Evolutionary conservation across 2,797 vertebrate species (phyloP), one percentile per base, ranked within the genome.

Genomic region (Salarias fasciatus): DNA sequence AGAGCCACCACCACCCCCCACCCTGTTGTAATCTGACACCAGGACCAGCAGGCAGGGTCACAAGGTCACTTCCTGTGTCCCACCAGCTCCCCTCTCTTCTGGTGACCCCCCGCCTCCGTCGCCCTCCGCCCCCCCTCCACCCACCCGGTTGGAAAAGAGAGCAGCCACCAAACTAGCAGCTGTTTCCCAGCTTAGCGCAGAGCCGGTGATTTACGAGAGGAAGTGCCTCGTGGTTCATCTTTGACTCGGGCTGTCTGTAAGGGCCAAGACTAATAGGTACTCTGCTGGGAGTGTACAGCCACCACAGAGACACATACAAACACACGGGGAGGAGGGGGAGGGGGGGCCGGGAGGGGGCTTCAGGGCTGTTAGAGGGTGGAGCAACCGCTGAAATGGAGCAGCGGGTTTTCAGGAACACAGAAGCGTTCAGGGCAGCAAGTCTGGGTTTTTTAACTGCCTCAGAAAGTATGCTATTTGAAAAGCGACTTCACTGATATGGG

Each of bases 151-250:
- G 70, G 79, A 78, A 80, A 74, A 60, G 76, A 66, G 89, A 93
- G 93, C 86, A 91, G 64, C 77, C 71, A 80, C 87, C 78, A 87
- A 94, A 88, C 93, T 92, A 86, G 93, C 94, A 96, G 95, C 96
- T 98, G 95, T 93, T 96, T 96, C 95, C 93, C 95, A 94, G 83
- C 93, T 96, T 95, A 95, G 95, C 94, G 93, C 93, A 88, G 94
- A 91, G 93, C 93, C 80, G 63, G 85, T 96, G 95, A 97, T 98
- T 97, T 97, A 98, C 93, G 84, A 87, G 89, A 90, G 80, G 80
- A 84, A 91, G 79, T 78, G 86, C 84, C 80, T 86, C 51, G 55
- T 83, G 84, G 91, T 91, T 94, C 88, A 91, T 92, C 91, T 91
- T 89, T 89, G 89, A 89, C 91, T 90, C 42, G 35, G 77, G 77